A percentile compares a stretch with the other conserved stretches of the same genome.
phyloP scores from a whole-genome alignment of 2,113 vertebrate genomes.

The Dryoscopus gambensis region DNA sequence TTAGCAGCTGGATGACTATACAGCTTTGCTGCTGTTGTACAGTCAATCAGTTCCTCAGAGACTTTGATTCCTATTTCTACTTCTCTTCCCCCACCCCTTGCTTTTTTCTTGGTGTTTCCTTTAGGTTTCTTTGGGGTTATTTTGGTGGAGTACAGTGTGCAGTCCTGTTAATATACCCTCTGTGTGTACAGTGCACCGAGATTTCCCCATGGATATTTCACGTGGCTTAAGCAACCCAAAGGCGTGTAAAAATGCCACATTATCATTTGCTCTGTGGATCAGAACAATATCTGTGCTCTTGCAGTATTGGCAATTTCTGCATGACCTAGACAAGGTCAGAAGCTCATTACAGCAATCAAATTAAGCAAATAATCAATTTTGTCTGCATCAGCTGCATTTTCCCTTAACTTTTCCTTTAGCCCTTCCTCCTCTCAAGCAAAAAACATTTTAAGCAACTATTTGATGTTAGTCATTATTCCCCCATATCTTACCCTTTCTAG shows the following conservation, averaged over 20 bases:
- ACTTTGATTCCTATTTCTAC: conserved; percentile 51
- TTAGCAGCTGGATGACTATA: conserved; percentile 41
- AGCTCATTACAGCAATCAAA: conserved; percentile 19
- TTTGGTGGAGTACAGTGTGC: conserved; percentile 41
- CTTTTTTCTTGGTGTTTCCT: background rate
- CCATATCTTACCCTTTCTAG: background rate
- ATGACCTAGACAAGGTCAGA: conserved; percentile 70
- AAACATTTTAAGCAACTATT: background rate
- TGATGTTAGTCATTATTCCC: background rate
- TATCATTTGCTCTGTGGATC: conserved; percentile 29
- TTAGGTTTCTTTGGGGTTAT: conserved; percentile 32
- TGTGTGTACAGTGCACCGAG: conserved; percentile 42
- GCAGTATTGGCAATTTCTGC: conserved; percentile 50
- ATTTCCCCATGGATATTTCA: conserved; percentile 73
- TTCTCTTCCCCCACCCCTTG: background rate
- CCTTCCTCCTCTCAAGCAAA: background rate
- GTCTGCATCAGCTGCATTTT: conserved; percentile 9
- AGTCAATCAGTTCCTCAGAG: background rate
- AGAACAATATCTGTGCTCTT: conserved; percentile 19
- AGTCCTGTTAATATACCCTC: background rate
- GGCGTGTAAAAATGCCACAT: background rate
- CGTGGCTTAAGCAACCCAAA: conserved; percentile 25
- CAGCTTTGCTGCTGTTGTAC: background rate
- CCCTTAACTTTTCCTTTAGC: background rate
- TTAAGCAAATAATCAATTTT: conserved; percentile 55